Evolutionary conservation across 1,140 invertebrate genomes (phyloP).

Genomic region (Dinothrombium tinctorium): DNA sequence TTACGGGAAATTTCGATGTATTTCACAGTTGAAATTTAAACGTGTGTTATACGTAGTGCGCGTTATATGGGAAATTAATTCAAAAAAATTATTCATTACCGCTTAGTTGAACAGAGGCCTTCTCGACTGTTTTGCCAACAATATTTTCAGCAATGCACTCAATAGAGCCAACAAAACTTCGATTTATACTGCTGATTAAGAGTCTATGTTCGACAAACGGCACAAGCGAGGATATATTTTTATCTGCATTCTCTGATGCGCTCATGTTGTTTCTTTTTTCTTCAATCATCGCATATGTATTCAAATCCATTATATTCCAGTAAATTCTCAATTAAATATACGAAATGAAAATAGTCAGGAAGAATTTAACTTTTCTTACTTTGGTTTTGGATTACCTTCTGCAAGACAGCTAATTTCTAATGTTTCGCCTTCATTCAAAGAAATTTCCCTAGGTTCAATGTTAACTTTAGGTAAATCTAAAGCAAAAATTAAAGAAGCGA

Average conservation of each 20-base stretch:
- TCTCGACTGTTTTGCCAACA: neutral
- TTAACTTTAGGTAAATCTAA: conserved; percentile 10
- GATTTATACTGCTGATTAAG: too few species aligned
- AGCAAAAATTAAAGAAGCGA: too few species aligned
- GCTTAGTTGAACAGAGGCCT: neutral
- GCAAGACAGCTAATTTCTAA: conserved; percentile 12
- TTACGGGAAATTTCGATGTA: too few species aligned
- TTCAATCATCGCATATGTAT: neutral
- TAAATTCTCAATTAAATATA: neutral
- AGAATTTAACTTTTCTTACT: too few species aligned
- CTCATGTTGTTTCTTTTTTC: neutral
- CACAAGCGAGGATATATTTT: too few species aligned
- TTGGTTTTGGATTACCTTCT: conserved; percentile 9
- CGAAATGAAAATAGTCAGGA: too few species aligned
- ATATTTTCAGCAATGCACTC: conserved; percentile 2
- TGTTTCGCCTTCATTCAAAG: conserved; percentile 12
- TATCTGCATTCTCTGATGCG: neutral
- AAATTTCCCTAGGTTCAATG: conserved; percentile 9
- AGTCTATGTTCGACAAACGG: too few species aligned
- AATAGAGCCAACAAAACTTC: neutral
- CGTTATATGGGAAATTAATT: too few species aligned
- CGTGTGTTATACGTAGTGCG: too few species aligned
- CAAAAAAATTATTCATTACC: too few species aligned
- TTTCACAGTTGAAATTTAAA: too few species aligned
- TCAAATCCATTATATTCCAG: neutral